Percentiles rank a stretch among this genome's conserved stretches.
These are phyloP conservation scores for Malurus alboscapulatus DNA, from an alignment of 2,113 vertebrate species.

Conservation along the genomic window DNA sequence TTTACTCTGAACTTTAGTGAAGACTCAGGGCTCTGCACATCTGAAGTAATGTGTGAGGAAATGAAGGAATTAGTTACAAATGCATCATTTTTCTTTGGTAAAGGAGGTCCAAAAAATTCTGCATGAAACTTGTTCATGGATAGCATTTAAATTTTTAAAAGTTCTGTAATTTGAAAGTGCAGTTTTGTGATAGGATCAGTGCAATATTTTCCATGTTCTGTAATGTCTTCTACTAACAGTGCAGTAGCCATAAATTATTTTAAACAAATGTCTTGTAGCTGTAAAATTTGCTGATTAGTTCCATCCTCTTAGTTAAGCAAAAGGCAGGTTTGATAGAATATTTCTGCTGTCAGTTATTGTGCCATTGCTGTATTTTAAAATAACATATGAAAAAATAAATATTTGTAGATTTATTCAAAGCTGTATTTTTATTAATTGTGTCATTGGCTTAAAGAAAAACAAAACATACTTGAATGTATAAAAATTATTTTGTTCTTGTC, in stretches of 20 bases:
- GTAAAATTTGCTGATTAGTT: not conserved
- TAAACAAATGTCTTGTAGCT: not conserved
- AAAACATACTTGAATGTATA: not conserved
- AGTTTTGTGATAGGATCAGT: not conserved
- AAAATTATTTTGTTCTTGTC: not conserved
- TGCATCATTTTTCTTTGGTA: not conserved
- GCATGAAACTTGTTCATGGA: not conserved
- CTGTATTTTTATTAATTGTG: not conserved
- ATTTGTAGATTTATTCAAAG: not conserved
- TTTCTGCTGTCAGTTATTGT: not conserved
- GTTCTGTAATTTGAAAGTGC: not conserved
- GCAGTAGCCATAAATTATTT: not conserved
- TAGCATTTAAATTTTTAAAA: not conserved
- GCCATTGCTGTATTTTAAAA: not conserved
- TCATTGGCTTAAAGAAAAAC: not conserved
- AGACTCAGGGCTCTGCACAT: not conserved
- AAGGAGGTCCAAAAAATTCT: not conserved
- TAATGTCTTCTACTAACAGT: not conserved
- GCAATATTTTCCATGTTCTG: not conserved
- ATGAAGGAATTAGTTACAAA: slow-evolving; percentile 4
- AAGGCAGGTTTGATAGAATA: not conserved
- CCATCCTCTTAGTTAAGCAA: not conserved
- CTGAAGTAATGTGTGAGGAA: slow-evolving; percentile 14
- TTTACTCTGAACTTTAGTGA: slow-evolving; percentile 19
- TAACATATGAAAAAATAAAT: not conserved